Base-by-base conservation (phyloP, 2,888 invertebrate species). In the Dynastes maya region DNA sequence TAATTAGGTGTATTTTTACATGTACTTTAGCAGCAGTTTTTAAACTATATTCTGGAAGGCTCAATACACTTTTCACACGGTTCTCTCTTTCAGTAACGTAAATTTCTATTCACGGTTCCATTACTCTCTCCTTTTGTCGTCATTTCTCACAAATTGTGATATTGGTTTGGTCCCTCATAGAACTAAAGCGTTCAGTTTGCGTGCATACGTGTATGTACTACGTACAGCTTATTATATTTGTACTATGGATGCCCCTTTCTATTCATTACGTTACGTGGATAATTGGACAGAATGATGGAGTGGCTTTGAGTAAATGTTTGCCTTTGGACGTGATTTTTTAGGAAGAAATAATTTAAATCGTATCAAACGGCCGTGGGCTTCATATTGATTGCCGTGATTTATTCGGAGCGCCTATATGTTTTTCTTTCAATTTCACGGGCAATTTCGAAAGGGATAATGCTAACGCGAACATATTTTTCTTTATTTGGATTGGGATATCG, bases 241-340 rank as follows among this genome's bases (percentile, higher is more conserved):
- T 74, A 74, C 13, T 74, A n/a, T 40, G 61, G 72, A 74, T 61
- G 61, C 40, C 22, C 58, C 58, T 58, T 49, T 58, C 45, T 74
- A 74, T 74, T 74, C 72, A 74, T 74, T 74, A 74, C 58, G 58
- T 74, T 74, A 61, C 61, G 40, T 45, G 27, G 61, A 40, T 61
- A 74, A 74, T 74, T 74, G 61, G 72, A 74, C 72, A 74, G 72
- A 74, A 74, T 74, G 72, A 74, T 74, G 61, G 72, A 74, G 61
- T 45, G 72, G 72, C 72, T 74, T 74, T 13, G 72, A 63, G 72
- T 74, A 74, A 74, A 74, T 74, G 61, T 74, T 74, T 74, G 72
- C 49, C 72, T 61, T 61, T n/a, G 72, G 72, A 61, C 72, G 72
- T 74, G 72, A 74, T 74, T 74, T 74, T 65, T 68, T 74, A 63